These are phyloP conservation scores for Drosophila borborema DNA, from an alignment of 2,888 invertebrate species.

Conservation along the genomic window DNA sequence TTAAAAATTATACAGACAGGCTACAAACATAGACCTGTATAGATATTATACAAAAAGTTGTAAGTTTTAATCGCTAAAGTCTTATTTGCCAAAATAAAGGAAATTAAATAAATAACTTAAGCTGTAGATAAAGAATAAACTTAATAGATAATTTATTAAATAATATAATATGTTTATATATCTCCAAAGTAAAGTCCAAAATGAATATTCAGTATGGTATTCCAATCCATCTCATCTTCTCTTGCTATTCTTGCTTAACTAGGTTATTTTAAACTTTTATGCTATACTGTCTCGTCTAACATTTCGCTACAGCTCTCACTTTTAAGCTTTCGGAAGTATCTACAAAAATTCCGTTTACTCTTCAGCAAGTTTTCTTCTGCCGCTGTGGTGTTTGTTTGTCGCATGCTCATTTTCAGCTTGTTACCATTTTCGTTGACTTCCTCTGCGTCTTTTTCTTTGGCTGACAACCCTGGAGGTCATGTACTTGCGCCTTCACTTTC, in stretches of 20 bases:
- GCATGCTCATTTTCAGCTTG: constrained; percentile 71
- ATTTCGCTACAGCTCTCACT: background rate
- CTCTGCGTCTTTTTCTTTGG: constrained; percentile 38
- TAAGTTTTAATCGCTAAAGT: background rate
- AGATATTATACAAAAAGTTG: background rate
- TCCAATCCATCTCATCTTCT: background rate
- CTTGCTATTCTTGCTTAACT: background rate
- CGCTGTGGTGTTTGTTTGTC: constrained; percentile 19
- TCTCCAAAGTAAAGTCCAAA: background rate
- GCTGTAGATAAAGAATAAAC: background rate
- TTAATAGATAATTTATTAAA: background rate
- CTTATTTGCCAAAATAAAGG: too few relatives aligned
- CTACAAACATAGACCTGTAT: background rate
- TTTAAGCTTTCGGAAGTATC: constrained; percentile 13
- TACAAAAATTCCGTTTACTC: constrained; percentile 12
- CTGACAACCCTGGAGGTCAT: constrained; percentile 65
- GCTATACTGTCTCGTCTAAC: background rate
- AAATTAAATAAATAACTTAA: background rate
- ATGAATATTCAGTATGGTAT: background rate
- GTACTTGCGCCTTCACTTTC: constrained; percentile 56
- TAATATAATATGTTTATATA: too few relatives aligned
- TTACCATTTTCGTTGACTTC: constrained; percentile 38
- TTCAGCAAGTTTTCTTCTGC: constrained; percentile 9
- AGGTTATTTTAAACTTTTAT: background rate
- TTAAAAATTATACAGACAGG: background rate